These are phyloP conservation scores for Philopotamus ludificatus DNA, from an alignment of 1,140 invertebrate genomes.

Conservation along the genomic window DNA sequence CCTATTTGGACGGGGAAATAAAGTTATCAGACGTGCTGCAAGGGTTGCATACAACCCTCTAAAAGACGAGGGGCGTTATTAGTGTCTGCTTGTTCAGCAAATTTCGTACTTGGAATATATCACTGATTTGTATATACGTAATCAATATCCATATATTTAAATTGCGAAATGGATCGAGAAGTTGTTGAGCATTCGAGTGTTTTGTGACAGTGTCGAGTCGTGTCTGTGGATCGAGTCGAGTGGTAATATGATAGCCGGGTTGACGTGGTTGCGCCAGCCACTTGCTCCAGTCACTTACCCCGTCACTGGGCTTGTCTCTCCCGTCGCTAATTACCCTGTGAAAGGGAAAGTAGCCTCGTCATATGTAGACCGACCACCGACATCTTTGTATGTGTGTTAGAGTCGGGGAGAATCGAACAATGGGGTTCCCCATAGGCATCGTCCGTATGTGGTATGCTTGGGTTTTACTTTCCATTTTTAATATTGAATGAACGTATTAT, in stretches of 20 bases:
- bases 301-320: conserved; percentile 25
- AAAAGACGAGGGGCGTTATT: no score
- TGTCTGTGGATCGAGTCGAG: conserved; percentile 9
- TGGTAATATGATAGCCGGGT: conserved; percentile 31
- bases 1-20: no score
- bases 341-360: conserved; percentile 41
- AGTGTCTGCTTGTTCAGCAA: no score
- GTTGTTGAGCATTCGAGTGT: no score
- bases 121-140: no score
- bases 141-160: no score
- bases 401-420: conserved; percentile 11
- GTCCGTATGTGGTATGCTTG: background rate
- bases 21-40: no score
- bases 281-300: conserved; percentile 37
- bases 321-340: conserved; percentile 39
- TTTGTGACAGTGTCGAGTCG: background rate
- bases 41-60: no score
- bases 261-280: conserved; percentile 12
- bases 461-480: background rate
- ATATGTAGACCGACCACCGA: conserved; percentile 12
- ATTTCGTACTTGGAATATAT: no score
- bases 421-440: conserved; percentile 10
- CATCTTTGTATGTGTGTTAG: no score
- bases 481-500: background rate
- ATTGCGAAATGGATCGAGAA: no score